Percentiles rank a stretch among this genome's conserved stretches.
Evolutionary conservation across 1,140 invertebrate genomes (phyloP).

Genomic region (Lycorma delicatula): DNA sequence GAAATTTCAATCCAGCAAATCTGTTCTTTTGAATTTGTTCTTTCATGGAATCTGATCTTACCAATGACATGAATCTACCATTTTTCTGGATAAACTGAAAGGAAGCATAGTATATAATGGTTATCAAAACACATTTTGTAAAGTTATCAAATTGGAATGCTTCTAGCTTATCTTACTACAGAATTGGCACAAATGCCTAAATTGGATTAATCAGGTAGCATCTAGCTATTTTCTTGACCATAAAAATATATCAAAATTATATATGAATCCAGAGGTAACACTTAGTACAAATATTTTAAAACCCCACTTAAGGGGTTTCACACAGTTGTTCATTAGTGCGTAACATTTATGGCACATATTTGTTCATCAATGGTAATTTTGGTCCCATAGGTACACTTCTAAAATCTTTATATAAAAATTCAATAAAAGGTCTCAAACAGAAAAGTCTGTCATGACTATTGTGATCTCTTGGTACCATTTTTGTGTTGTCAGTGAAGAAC

Average conservation of each 20-base stretch:
- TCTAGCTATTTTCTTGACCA: conserved; percentile 13
- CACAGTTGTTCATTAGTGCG: conserved; percentile 24
- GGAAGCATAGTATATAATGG: conserved; percentile 22
- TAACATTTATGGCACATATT: conserved; percentile 17
- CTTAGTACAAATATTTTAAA: conserved; percentile 23
- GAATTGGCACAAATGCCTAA: conserved; percentile 23
- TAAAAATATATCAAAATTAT: conserved; percentile 25
- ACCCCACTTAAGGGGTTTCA: conserved; percentile 27
- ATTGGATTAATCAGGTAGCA: conserved; percentile 11
- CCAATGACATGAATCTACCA: conserved; percentile 20
- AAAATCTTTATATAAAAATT: conserved; percentile 11
- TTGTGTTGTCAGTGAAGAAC: conserved; percentile 15
- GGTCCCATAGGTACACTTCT: conserved; percentile 5
- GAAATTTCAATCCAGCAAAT: no score
- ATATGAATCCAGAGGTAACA: conserved; percentile 23
- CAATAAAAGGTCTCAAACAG: conserved; percentile 16
- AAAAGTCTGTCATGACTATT: conserved; percentile 12
- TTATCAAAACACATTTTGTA: conserved; percentile 29
- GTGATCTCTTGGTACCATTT: conserved; percentile 7
- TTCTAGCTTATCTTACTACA: conserved; percentile 22
- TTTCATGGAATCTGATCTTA: no score
- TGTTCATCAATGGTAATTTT: conserved; percentile 16
- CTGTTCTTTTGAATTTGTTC: neutral
- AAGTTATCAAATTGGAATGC: conserved; percentile 10
- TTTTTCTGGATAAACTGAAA: conserved; percentile 20